Conservation (phyloP, 2,113 vertebrate species). For the Marcusenius ussheri region DNA sequence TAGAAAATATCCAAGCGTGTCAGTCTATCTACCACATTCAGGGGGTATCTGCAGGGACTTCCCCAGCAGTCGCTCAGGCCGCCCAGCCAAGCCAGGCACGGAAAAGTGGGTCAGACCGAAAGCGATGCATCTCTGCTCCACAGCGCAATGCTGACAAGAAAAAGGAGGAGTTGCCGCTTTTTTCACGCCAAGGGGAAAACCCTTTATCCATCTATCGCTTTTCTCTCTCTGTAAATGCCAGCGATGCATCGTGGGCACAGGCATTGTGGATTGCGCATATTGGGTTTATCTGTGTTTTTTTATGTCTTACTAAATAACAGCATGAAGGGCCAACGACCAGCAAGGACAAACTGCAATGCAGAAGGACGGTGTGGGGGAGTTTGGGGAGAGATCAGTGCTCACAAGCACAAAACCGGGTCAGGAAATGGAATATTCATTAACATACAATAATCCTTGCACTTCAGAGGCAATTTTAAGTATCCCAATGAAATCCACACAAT, state of each 20-base stretch:
- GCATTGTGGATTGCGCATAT: conserved; percentile 53
- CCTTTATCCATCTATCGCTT: background rate
- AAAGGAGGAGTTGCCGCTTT: background rate
- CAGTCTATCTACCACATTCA: conserved; percentile 51
- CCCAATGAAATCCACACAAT: background rate
- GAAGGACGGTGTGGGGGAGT: background rate
- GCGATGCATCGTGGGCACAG: background rate
- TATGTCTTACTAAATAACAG: conserved; percentile 73
- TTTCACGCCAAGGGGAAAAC: background rate
- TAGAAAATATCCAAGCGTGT: conserved; percentile 53
- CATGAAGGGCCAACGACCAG: conserved; percentile 67
- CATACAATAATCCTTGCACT: background rate
- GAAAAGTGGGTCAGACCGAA: conserved; percentile 66
- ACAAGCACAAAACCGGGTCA: background rate
- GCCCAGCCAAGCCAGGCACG: conserved; percentile 56
- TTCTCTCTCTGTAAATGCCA: background rate
- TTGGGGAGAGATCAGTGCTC: background rate
- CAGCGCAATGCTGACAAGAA: background rate
- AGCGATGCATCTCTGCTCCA: conserved; percentile 46
- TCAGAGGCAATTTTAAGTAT: background rate
- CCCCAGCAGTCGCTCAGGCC: conserved; percentile 49
- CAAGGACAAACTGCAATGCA: conserved; percentile 43
- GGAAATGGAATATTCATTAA: background rate
- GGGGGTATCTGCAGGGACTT: conserved; percentile 59
- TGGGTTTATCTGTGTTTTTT: conserved; percentile 64